Percentiles rank a stretch among this genome's conserved stretches.
phyloP scores from a whole-genome alignment of 2,113 vertebrate species.

The Gymnogyps californianus region DNA sequence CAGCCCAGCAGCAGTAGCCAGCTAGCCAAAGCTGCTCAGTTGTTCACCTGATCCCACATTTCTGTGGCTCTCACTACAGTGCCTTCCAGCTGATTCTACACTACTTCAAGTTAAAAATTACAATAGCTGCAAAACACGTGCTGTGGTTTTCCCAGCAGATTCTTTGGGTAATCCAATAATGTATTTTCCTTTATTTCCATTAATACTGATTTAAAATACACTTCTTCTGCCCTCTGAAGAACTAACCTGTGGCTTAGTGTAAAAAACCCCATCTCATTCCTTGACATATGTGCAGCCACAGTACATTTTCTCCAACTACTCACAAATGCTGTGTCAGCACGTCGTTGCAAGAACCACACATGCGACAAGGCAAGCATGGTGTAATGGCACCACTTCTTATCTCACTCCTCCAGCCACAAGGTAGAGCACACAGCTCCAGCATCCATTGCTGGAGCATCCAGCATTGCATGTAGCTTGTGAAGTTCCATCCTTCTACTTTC shows the following conservation, averaged over 20 bases:
- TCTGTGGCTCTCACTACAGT: background rate
- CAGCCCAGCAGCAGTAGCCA: background rate
- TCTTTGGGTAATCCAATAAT: background rate
- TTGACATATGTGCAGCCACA: background rate
- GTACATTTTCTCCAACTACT: background rate
- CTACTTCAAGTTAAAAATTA: background rate
- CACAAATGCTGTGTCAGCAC: background rate
- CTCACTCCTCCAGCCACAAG: background rate
- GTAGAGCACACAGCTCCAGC: background rate
- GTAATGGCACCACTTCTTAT: accelerated
- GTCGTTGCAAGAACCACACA: background rate
- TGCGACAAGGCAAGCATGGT: background rate
- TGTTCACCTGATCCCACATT: background rate
- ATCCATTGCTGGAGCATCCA: background rate
- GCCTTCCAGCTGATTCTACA: background rate
- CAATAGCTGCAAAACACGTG: background rate
- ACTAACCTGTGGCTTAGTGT: background rate
- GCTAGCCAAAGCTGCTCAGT: background rate
- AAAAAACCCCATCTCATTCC: background rate
- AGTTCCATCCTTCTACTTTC: background rate
- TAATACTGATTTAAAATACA: background rate
- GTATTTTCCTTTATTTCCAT: background rate
- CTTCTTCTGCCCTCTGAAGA: background rate
- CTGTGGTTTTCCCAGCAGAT: background rate
- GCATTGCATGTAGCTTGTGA: background rate